Percentiles rank a stretch among this genome's conserved stretches.
These are phyloP conservation scores for Anastatus disparis DNA, from an alignment of 1,140 invertebrate species.

Conservation along the genomic window DNA sequence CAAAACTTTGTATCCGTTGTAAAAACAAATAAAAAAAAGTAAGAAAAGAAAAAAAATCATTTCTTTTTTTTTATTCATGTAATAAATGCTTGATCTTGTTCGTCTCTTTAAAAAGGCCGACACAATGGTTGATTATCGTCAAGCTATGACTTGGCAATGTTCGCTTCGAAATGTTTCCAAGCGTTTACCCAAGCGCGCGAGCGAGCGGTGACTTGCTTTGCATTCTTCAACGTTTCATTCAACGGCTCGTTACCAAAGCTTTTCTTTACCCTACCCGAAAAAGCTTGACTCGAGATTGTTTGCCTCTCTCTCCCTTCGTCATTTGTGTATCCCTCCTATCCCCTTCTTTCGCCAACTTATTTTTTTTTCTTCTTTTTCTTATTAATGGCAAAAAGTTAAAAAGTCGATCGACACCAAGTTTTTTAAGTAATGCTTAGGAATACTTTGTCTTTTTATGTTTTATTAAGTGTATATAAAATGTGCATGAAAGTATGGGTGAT, in stretches of 20 bases:
- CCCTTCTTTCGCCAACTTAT: neutral
- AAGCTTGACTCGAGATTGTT: constrained; percentile 1
- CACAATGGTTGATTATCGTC: constrained; percentile 34
- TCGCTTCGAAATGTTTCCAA: too few species aligned
- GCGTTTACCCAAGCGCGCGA: constrained; percentile 3
- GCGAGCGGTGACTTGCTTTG: constrained; percentile 12
- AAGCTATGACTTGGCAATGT: constrained; percentile 8
- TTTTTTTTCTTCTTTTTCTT: neutral
- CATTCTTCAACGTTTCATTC: constrained; percentile 27
- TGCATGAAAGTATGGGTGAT: too few species aligned
- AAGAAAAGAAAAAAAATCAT: too few species aligned
- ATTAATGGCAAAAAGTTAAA: constrained; percentile 23
- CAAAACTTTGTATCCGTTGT: too few species aligned
- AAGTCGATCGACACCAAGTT: constrained; percentile 4
- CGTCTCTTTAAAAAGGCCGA: neutral
- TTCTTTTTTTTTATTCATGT: too few species aligned
- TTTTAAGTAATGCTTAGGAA: too few species aligned
- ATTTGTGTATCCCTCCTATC: neutral
- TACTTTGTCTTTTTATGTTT: too few species aligned
- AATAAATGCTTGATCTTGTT: neutral
- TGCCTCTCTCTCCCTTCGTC: neutral
- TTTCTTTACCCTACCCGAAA: neutral
- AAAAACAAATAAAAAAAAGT: too few species aligned
- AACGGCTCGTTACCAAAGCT: constrained; percentile 16
- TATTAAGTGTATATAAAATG: too few species aligned